phyloP scores from a whole-genome alignment of 1,140 invertebrate genomes.

The Ceratina australensis region DNA sequence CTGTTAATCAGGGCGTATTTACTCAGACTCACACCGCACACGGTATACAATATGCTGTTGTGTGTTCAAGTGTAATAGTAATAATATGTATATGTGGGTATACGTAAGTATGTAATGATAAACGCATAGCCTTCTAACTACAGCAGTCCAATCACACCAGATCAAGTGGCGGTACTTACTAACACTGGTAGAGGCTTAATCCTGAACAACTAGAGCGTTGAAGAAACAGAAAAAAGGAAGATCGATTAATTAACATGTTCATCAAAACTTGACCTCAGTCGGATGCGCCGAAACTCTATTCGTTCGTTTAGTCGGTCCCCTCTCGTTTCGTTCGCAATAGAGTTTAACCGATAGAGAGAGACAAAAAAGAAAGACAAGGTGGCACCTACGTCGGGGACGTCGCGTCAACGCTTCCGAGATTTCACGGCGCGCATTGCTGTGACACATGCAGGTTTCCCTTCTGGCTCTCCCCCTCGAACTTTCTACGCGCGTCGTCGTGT shows the following conservation, averaged over 20 bases:
- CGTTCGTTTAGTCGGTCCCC: constrained; percentile 1
- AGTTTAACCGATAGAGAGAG: constrained; percentile 29
- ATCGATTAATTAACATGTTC: constrained; percentile 78
- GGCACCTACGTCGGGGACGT: constrained; percentile 55
- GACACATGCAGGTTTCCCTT: constrained; percentile 59
- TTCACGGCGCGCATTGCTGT: constrained; percentile 60
- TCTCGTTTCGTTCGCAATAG: not conserved
- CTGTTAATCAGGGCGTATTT: constrained; percentile 4
- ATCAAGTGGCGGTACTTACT: constrained; percentile 90
- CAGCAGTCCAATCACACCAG: constrained; percentile 82
- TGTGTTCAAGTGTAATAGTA: constrained; percentile 23
- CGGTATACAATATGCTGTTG: constrained; percentile 29
- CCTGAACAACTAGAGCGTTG: constrained; percentile 94
- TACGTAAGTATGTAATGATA: constrained; percentile 49
- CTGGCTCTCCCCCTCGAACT: constrained; percentile 43
- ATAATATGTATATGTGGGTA: constrained; percentile 29
- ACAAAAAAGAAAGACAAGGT: constrained; percentile 12
- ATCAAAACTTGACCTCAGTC: constrained; percentile 38
- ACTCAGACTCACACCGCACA: constrained; percentile 42
- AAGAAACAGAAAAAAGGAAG: constrained; percentile 83
- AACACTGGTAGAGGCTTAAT: constrained; percentile 97
- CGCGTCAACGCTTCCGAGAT: constrained; percentile 66
- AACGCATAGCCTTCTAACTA: constrained; percentile 80
- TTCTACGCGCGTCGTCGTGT: not conserved
- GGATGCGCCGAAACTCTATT: constrained; percentile 12